phyloP scores from a whole-genome alignment of 2,113 vertebrate species.

The Caracal caracal region DNA sequence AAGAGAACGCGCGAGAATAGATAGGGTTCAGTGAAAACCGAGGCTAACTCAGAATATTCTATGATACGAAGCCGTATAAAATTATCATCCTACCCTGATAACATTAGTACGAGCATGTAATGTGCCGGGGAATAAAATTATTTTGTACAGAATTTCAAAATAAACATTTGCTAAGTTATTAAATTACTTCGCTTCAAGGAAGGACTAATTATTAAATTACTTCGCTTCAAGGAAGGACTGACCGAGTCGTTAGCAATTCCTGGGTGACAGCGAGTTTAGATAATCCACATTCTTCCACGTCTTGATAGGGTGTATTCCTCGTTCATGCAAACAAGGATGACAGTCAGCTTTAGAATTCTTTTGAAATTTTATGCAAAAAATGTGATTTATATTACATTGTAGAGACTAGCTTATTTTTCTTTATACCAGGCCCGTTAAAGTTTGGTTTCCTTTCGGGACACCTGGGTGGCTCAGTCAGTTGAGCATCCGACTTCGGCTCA shows the following conservation, averaged over 20 bases:
- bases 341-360: neutral
- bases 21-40: neutral
- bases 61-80: neutral
- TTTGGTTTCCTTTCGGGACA: neutral
- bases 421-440: neutral
- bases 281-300: neutral
- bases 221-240: neutral
- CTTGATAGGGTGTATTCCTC: neutral
- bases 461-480: too few relatives aligned
- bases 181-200: neutral
- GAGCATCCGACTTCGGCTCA: too few relatives aligned
- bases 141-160: neutral
- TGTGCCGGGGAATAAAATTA: neutral
- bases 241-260: neutral
- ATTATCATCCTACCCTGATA: neutral
- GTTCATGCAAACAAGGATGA: neutral
- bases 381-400: neutral
- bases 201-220: neutral
- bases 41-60: neutral
- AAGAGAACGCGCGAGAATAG: accelerated
- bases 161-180: neutral
- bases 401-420: neutral
- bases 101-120: neutral
- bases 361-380: neutral
- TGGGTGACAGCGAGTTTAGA: neutral